Conservation (phyloP, 2,797 vertebrate species). For the Takifugu ocellatus region DNA sequence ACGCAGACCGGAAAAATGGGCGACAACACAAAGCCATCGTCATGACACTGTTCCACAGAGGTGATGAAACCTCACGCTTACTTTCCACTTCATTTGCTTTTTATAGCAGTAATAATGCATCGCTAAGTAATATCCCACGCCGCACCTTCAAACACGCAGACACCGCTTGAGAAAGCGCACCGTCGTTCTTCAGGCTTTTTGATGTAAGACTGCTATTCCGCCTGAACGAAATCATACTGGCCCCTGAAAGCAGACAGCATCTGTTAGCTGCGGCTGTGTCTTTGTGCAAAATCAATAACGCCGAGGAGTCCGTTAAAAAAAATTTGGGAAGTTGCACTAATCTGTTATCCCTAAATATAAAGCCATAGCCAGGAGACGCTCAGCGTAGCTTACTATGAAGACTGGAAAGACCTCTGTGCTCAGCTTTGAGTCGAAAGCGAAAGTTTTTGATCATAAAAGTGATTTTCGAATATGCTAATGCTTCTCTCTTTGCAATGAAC, state of each 20-base stretch:
- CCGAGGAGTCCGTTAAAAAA: neutral
- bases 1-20: conserved; percentile 45
- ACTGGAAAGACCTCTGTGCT: neutral
- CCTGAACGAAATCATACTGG: conserved; percentile 49
- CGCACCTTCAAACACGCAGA: conserved; percentile 35
- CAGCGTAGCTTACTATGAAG: conserved; percentile 13
- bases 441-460: no score
- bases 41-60: conserved; percentile 44
- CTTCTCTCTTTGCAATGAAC: no score
- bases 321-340: neutral
- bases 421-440: no score
- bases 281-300: no score
- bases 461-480: no score
- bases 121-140: conserved; percentile 34
- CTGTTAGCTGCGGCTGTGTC: conserved; percentile 23
- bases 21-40: conserved; percentile 53
- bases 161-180: conserved; percentile 39
- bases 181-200: conserved; percentile 50
- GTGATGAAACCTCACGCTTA: conserved; percentile 49
- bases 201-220: conserved; percentile 56
- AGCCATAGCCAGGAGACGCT: neutral
- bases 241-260: conserved; percentile 34
- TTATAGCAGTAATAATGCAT: conserved; percentile 44
- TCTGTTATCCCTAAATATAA: conserved; percentile 7
- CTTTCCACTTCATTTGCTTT: conserved; percentile 59